A percentile compares a stretch with the other conserved stretches of the same genome.
phyloP scores from a whole-genome alignment of 2,113 vertebrate genomes.

The Neotragus moschatus region DNA sequence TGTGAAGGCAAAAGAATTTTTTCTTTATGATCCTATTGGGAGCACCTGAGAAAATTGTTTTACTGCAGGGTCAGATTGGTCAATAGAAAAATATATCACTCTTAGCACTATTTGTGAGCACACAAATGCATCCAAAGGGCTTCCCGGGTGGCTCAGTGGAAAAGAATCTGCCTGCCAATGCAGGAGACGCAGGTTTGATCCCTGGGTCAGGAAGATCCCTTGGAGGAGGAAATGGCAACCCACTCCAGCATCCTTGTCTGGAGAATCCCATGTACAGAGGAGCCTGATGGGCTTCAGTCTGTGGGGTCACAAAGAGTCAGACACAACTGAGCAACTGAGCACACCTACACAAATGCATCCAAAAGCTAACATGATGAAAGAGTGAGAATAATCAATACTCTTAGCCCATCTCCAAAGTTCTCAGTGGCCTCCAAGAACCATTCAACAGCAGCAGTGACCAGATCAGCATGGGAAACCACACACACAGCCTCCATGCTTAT shows the following conservation, averaged over 20 bases:
- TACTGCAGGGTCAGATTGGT: not conserved
- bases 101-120: not conserved
- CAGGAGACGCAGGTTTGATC: rapidly evolving
- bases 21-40: not conserved
- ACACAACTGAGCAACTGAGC: not conserved
- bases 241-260: not conserved
- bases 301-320: not conserved
- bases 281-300: not conserved
- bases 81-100: not conserved
- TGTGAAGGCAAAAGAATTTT: not conserved
- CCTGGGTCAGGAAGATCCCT: not conserved
- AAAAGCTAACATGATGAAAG: not conserved
- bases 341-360: not conserved
- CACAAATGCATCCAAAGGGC: not conserved
- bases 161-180: not conserved
- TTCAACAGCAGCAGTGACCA: not conserved
- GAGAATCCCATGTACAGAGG: not conserved
- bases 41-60: slow-evolving; percentile 7
- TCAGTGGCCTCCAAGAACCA: not conserved
- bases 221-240: not conserved
- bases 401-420: not conserved
- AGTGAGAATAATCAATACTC: not conserved
- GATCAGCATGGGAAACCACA: not conserved
- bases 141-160: not conserved
- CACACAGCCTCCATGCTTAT: not conserved